Evolutionary conservation across 35 echinoderm and acorn worm genomes (phyloP), one percentile per base, ranked within the genome.

Genomic region (Apostichopus parvimensis): DNA sequence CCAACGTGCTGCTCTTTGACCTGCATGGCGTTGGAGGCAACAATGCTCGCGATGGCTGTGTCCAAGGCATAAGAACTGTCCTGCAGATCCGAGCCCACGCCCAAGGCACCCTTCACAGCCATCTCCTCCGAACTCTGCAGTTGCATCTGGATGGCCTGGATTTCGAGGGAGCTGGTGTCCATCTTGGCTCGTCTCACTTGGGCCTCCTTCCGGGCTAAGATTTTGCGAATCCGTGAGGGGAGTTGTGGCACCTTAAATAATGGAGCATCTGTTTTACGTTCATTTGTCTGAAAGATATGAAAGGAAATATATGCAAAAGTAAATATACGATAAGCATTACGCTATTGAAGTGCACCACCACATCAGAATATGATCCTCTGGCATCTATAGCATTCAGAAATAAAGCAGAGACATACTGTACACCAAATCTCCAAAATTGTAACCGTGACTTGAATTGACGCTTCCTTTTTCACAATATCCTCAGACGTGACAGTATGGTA

Each of bases 281-380:
- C 89, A 91, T 91, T 91, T 91, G 89, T 91, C 89, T 91, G 89
- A 53, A 91, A 91, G 53, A 91, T n/a, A 77, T 8, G 17, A 91
- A 79, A 21, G 62, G 52, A 62, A 88, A 72, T 6, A 72, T 45
- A 45, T 45, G 34, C 34, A 45, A 88, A 22, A 73, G 24, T 21
- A 14, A 25, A 66, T 61, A 61, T 12, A 61, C 58, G 0, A 61
- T 12, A 61, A 61, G 12, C 1, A 61, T 61, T 61, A 9, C 58
- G 5, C 58, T 12, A 61, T 45, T 45, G 34, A 45, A 4, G 34
- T 4, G 34, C 34, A 45, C 34, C 34, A 45, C 34, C 34, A 45
- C 3, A 45, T 45, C 34, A 45, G 34, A 45, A 45, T 45, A 0
- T 45, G 34, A 45, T 45, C 34, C 34, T 45, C 34, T 45, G 34